Conservation (phyloP, 2,113 vertebrate species). For the Phyllostomus hastatus region DNA sequence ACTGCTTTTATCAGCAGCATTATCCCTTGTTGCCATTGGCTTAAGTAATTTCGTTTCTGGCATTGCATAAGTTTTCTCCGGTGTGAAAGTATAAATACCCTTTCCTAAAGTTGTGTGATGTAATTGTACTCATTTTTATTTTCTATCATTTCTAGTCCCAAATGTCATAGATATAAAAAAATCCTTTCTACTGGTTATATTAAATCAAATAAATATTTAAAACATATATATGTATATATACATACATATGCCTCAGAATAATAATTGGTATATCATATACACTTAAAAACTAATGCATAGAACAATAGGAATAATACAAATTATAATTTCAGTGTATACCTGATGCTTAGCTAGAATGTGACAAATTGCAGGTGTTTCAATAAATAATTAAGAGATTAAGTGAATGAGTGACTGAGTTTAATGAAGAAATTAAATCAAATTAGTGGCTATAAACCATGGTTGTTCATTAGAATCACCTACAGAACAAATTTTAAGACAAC, state of each 20-base stretch:
- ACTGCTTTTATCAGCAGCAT: background rate
- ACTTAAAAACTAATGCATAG: background rate
- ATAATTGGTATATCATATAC: background rate
- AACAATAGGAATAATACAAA: background rate
- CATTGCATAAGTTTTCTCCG: background rate
- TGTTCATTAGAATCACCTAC: background rate
- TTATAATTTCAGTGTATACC: background rate
- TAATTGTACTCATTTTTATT: background rate
- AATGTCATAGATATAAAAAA: background rate
- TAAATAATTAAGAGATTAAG: conserved; percentile 25
- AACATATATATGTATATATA: too few species aligned
- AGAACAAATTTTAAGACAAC: background rate
- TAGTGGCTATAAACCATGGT: background rate
- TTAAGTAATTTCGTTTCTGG: background rate
- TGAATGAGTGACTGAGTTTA: conserved; percentile 17
- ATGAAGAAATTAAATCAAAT: conserved; percentile 24
- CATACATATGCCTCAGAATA: background rate
- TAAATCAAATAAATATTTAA: background rate
- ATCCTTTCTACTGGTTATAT: background rate
- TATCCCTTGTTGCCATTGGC: background rate
- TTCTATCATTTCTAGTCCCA: background rate
- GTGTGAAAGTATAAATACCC: background rate
- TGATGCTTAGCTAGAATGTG: background rate
- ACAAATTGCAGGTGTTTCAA: background rate
- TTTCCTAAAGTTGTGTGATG: background rate